Evolutionary conservation across 2,888 invertebrate genomes (phyloP), one percentile per base, ranked within the genome.

Genomic region (Synergus japonicus): DNA sequence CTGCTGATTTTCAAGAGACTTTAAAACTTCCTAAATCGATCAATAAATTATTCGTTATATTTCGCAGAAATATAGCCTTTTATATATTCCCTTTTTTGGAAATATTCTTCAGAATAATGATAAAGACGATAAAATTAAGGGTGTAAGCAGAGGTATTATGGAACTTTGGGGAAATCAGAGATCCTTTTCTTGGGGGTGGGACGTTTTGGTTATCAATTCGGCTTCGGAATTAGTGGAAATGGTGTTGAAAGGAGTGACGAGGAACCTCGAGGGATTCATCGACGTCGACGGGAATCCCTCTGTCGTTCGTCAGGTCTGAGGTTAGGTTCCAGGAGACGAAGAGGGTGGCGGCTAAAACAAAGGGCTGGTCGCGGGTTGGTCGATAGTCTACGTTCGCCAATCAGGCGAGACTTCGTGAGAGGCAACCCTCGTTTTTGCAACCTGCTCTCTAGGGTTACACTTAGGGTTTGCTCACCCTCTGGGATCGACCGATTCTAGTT

Each of bases 351-450:
- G 90, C 89, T 91, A 90, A 92, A 91, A 91, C 91, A 92, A 92
- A 91, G 89, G 88, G 89, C 87, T 84, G 90, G 87, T 89, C 89
- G 89, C 88, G 88, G 91, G 91, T 90, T 92, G 92, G 92, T 92
- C 92, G 92, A 92, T 92, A 92, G 91, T 90, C 89, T 88, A 87
- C 87, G 85, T 88, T 89, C 91, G 90, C 92, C 92, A 92, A 92
- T 92, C 91, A 89, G 91, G 89, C 91, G 90, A 90, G 90, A 89
- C 86, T 86, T 85, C 82, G 87, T 86, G 87, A 79, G 84, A 81
- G 81, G 85, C 82, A 86, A 87, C 86, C 88, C 88, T 88, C 87
- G 88, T 85, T 86, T 85, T 86, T 86, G 87, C 88, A 85, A 88
- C 84, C 86, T 88, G 86, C 87, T 86, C 79, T 76, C 79, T 82